phyloP scores from a whole-genome alignment of 30 jellyfish, hydroid and myxozoan genomes.

The Turritopsis dohrnii region DNA sequence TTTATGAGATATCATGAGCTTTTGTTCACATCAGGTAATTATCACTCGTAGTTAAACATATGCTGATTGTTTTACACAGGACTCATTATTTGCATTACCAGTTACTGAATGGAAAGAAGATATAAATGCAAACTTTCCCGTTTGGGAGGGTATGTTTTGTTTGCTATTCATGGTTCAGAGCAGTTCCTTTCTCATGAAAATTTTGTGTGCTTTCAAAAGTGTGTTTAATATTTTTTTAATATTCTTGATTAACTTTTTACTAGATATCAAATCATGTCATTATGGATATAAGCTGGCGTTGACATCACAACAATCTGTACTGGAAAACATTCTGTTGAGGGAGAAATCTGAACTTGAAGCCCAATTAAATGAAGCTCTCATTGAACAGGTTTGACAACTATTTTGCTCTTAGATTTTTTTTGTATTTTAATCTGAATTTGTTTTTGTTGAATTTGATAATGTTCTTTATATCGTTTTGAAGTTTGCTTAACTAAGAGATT shows the following conservation, averaged over 20 bases:
- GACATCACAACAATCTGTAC: constrained; percentile 49
- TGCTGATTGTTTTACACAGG: not conserved
- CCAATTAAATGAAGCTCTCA: constrained; percentile 49
- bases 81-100: constrained; percentile 14
- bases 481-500: no score
- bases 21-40: no score
- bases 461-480: no score
- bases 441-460: no score
- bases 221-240: not conserved
- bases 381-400: constrained; percentile 48
- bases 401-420: not conserved
- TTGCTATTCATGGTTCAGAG: not conserved
- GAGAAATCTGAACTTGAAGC: constrained; percentile 51
- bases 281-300: constrained; percentile 39
- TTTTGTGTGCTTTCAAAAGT: not conserved
- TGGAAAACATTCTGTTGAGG: constrained; percentile 42
- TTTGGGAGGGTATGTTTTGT: constrained; percentile 71
- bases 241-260: no score
- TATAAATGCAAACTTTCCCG: constrained; percentile 14
- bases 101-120: not conserved
- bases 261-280: not conserved
- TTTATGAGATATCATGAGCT: no score
- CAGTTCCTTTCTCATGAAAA: not conserved
- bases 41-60: not conserved
- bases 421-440: not conserved